Evolutionary conservation across 2,113 vertebrate genomes (phyloP), one percentile per base, ranked within the genome.

Genomic region (Chascanopsetta lugubris): DNA sequence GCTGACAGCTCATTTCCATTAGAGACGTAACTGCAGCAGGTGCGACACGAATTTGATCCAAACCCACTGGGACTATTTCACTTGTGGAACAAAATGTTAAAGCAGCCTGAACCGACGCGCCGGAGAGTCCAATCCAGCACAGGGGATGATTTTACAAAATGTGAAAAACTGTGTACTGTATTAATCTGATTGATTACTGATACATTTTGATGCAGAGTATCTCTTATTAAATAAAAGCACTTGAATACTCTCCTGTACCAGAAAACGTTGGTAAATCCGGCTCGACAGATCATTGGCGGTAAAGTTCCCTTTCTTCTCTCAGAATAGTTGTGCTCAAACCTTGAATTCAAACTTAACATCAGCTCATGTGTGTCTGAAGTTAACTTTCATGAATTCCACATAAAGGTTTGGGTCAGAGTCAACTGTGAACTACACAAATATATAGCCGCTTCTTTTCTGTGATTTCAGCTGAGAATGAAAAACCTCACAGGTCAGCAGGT

Each of bases 321-420:
- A 13, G 34, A 38, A 38, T 5, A 11, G 32, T 38, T 13, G 13
- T 5, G 30, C 30, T n/a, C n/a, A n/a, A n/a, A n/a, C n/a, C n/a
- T n/a, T n/a, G n/a, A n/a, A 32, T 5, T 32, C 30, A 32, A 32
- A 32, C 30, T 38, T 15, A 13, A 15, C 4, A 3, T 15, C 34
- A 38, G 34, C 34, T 42, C 8, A 46, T 27, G 66, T 64, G 32
- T 47, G n/a, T 55, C 50, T 80, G 25, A 75, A 69, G 34, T 36
- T 27, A 22, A 22, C 17, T 57, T 42, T 29, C 13, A 53, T 64
- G 26, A 38, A 45, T 49, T 61, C 10, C 5, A 29, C 15, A 55
- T 17, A 43, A 53, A 27, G 51, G 57, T 13, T 24, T 40, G 18
- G 40, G 42, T 56, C 1, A 0, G 46, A 55, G 36, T 22, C 13